Percentiles rank a stretch among this genome's conserved stretches.
phyloP scores from a whole-genome alignment of 2,888 invertebrate genomes.

The Meghimatium bilineatum region DNA sequence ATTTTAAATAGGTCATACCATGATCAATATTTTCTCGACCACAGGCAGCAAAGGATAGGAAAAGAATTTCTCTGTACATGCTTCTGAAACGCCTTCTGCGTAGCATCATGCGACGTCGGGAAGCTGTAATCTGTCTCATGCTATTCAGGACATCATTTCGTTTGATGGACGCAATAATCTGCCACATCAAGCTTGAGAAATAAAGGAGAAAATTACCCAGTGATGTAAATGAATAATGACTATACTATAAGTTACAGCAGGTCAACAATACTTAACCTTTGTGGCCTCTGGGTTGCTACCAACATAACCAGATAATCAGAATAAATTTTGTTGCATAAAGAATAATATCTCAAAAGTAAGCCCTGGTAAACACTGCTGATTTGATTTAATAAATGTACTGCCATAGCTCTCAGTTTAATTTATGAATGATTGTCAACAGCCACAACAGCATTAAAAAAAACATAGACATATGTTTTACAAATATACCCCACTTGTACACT shows the following conservation, averaged over 20 bases:
- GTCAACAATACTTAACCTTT: no score
- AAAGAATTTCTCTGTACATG: conserved; percentile 92
- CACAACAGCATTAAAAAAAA: neutral
- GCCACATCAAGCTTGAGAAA: conserved; percentile 86
- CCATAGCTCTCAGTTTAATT: neutral
- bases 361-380: neutral
- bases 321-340: neutral
- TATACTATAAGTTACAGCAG: neutral
- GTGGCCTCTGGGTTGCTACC: no score
- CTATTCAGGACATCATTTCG: conserved; percentile 90
- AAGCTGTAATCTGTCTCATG: conserved; percentile 84
- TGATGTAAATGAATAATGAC: neutral
- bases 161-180: conserved; percentile 87
- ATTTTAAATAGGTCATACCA: conserved; percentile 77
- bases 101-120: conserved; percentile 80
- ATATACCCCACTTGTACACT: conserved; percentile 56
- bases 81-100: conserved; percentile 79
- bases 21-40: conserved; percentile 91
- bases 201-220: neutral
- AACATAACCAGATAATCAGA: no score
- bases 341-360: neutral
- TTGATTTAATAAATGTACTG: neutral
- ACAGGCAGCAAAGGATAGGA: conserved; percentile 90
- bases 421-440: neutral
- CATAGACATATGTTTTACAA: neutral